Evolutionary conservation across 2,113 vertebrate species (phyloP), one percentile per base, ranked within the genome.

Genomic region (Phrynosoma blainvillii): DNA sequence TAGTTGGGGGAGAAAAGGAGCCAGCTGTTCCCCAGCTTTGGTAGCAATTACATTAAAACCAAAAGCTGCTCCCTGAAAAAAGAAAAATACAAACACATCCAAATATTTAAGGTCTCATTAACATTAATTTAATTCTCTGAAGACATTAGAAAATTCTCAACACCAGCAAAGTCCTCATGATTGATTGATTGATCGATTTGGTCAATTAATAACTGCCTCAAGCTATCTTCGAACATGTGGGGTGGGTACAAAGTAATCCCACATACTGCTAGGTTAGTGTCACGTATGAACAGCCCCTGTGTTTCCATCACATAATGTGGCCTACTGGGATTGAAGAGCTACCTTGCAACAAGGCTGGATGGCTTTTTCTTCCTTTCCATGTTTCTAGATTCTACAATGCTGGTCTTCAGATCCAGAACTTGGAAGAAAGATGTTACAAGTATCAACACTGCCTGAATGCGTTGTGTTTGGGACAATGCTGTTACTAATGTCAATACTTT

Each of bases 21-120:
- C 97, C 82, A 99, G 96, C 82, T 99, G 99, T 90, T 99, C 99
- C 73, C 99, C 98, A 56, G 99, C 99, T 93, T 98, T 99, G 42
- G 98, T 90, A 86, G 99, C 98, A 76, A 99, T 99, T 88, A 99
- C 98, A 93, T 99, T 98, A 95, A 99, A 99, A 75, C 99, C 98
- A 96, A 99, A 99, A 82, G 99, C 99, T 93, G 99, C 99, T 91
- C 98, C 99, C 99, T 99, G 92, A 84, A 93, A 94, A 32, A 40
- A 91, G 0, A 73, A 87, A 5, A 16, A 52, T 40, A 1, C 42
- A 42, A 85, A 62, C 59, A 62, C 59, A 62, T 4, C 12, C 59
- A 62, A 62, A 62, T 62, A 0, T 14, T 62, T 62, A 62, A 62
- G 3, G 59, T 18, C 59, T 62, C 59, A 62, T 62, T 62, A 18